Evolutionary conservation across 2,797 vertebrate species (phyloP).

Genomic region (Manis pentadactyla): DNA sequence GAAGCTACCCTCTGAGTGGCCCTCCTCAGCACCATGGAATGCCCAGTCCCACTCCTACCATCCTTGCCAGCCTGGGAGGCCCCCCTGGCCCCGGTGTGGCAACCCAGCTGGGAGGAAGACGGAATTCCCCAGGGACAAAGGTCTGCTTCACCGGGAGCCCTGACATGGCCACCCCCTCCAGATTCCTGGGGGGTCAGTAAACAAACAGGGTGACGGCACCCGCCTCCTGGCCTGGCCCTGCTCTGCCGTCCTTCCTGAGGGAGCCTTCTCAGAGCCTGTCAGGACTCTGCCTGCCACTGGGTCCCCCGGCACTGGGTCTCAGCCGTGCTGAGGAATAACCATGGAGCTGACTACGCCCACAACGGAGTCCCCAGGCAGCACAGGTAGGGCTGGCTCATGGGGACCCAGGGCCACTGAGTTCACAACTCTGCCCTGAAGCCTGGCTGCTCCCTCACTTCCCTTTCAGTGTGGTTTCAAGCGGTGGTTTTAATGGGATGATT

Average conservation of each 20-base stretch:
- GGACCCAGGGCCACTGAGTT: not conserved
- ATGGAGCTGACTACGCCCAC: not conserved
- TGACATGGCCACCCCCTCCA: constrained; percentile 83
- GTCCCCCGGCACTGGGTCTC: constrained; percentile 22
- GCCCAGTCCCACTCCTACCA: constrained; percentile 62
- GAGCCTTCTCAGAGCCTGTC: constrained; percentile 51
- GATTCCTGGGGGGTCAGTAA: constrained; percentile 88
- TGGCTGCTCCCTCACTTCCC: not conserved
- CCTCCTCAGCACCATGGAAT: constrained; percentile 67
- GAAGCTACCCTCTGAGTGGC: not conserved
- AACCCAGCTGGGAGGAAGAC: constrained; percentile 57
- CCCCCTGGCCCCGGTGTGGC: constrained; percentile 54
- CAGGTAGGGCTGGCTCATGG: constrained; percentile 73
- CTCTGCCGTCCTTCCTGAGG: not conserved
- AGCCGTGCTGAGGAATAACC: not conserved
- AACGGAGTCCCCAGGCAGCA: constrained; percentile 14
- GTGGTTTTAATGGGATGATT: not conserved
- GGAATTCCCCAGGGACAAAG: constrained; percentile 87
- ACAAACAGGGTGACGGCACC: constrained; percentile 70
- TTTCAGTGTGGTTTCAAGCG: not conserved
- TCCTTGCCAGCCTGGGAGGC: constrained; percentile 37
- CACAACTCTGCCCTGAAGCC: not conserved
- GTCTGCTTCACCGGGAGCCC: constrained; percentile 84
- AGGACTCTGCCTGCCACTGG: constrained; percentile 46
- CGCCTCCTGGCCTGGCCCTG: constrained; percentile 47